phyloP scores from a whole-genome alignment of 2,797 vertebrate genomes.

The Forpus xanthops region DNA sequence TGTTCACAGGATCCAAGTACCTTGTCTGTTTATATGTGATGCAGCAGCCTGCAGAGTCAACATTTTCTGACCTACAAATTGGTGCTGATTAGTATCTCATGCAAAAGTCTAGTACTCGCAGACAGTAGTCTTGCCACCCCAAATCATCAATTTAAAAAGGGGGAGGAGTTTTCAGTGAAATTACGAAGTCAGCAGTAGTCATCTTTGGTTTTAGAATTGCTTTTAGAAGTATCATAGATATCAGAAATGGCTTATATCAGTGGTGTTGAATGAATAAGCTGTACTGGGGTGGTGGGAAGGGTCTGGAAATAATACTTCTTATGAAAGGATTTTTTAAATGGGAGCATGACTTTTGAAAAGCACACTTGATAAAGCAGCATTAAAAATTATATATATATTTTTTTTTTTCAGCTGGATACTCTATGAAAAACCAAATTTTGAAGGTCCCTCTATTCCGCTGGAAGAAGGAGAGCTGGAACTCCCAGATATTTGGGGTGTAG shows the following conservation, averaged over 20 bases:
- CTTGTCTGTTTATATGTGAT: not conserved
- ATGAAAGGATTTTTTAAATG: not conserved
- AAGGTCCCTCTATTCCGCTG: conserved; percentile 86
- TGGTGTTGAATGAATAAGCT: not conserved
- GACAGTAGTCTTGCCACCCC: not conserved
- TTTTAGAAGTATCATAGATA: not conserved
- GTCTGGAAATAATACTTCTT: not conserved
- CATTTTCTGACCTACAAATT: not conserved
- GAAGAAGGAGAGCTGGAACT: conserved; percentile 92
- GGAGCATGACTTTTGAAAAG: not conserved
- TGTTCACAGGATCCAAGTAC: not conserved
- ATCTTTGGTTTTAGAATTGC: not conserved
- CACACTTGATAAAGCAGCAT: not conserved
- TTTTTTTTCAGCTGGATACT: conserved; percentile 89
- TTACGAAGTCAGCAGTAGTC: not conserved
- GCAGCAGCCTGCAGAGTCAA: not conserved
- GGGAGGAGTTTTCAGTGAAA: not conserved
- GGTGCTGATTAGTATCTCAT: not conserved
- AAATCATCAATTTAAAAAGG: not conserved
- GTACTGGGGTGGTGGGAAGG: not conserved
- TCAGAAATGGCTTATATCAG: not conserved
- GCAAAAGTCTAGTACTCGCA: not conserved
- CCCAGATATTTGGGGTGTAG: conserved; percentile 85
- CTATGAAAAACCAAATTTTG: conserved; percentile 93
- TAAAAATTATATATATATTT: not conserved